Base-by-base conservation (phyloP, 2,888 invertebrate genomes). In the Arrhopalites spinosus region DNA sequence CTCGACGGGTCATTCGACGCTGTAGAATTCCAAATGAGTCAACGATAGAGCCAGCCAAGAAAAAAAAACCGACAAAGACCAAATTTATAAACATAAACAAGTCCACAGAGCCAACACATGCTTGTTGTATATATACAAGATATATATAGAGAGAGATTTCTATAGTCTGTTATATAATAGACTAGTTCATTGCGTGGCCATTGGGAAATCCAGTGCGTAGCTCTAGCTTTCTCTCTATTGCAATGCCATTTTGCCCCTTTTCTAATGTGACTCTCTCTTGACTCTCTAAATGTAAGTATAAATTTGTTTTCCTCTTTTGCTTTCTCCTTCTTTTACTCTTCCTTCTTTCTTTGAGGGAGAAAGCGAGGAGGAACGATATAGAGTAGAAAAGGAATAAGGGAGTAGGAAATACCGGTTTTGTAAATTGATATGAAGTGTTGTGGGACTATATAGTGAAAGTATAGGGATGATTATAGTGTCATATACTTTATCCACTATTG, bases 1-100 rank as follows among this genome's bases (percentile, higher is more conserved):
- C 59, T 59, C 59, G 5, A 25, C 59, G 59, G 8, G 25, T 59
- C 59, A 25, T 59, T 59, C 59, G 23, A 7, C 27, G 25, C 59
- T 59, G 23, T 25, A 59, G 59, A 59, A 59, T 59, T 59, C 59
- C 59, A 59, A 59, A 59, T 59, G 59, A 59, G 59, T 59, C 50
- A 15, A 50, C 25, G 25, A 59, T 20, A 25, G 0, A 27, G 23
- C 20, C 17, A 59, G 25, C 20, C 20, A 59, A 13, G 45, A 45
- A 45, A n/a, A 23, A 59, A 25, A 59, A 59, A 59, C 23, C 59
- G 36, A 36, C 36, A 36, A 59, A 25, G 59, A 59, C 25, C 59
- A 59, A 59, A 59, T 59, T 59, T 59, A 59, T 59, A 59, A 59
- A 59, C 27, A 59, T 25, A n/a, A n/a, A n/a, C n/a, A 11, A 36